Percentiles rank a stretch among this genome's conserved stretches.
Conservation (phyloP, 1,140 invertebrate genomes). For the Zaprionus davidi region DNA sequence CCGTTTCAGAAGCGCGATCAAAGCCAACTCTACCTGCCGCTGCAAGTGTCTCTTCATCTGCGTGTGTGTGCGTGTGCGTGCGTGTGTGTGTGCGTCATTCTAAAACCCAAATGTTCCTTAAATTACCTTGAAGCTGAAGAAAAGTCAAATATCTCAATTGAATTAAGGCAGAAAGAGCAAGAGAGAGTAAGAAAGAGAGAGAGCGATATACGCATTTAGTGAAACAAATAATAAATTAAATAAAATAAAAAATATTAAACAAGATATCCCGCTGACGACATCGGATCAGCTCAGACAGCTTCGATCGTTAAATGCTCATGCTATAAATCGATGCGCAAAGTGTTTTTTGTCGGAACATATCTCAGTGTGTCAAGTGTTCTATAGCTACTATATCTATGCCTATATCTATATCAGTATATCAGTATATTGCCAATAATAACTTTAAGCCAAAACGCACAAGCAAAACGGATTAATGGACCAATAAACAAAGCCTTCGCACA, state of each 20-base stretch:
- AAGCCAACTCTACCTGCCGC: slow-evolving; percentile 56
- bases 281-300: slow-evolving; percentile 1
- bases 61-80: slow-evolving; percentile 20
- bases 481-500: slow-evolving; percentile 30
- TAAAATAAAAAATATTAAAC: slow-evolving; percentile 21
- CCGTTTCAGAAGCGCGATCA: slow-evolving; percentile 22
- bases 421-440: slow-evolving; percentile 13
- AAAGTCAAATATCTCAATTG: slow-evolving; percentile 34
- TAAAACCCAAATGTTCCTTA: slow-evolving; percentile 79
- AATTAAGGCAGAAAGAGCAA: slow-evolving; percentile 10
- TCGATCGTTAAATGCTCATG: slow-evolving; percentile 36
- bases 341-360: slow-evolving; percentile 24
- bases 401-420: neutral
- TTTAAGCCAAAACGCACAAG: slow-evolving; percentile 10
- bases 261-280: neutral
- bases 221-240: slow-evolving; percentile 46
- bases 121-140: slow-evolving; percentile 71
- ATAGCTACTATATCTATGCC: neutral
- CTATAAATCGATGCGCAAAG: slow-evolving; percentile 33
- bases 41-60: slow-evolving; percentile 37
- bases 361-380: slow-evolving; percentile 26
- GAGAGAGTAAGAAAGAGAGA: slow-evolving; percentile 10
- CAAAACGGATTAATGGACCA: slow-evolving; percentile 51
- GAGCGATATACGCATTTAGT: slow-evolving; percentile 47
- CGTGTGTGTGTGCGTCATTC: slow-evolving; percentile 36